Evolutionary conservation across 1,140 invertebrate species (phyloP).

Genomic region (Panagrolaimus sp.): DNA sequence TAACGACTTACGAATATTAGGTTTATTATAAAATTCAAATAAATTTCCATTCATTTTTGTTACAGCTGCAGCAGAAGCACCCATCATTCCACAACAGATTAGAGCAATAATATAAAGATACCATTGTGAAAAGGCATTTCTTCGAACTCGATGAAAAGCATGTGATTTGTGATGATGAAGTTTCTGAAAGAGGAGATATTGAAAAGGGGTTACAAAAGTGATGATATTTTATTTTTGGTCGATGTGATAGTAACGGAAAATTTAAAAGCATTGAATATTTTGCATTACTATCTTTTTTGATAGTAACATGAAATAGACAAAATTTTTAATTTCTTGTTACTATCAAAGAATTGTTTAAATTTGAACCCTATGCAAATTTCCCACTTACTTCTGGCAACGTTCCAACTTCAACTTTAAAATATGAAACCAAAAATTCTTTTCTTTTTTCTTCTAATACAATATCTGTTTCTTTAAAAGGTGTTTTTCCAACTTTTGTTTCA

Average conservation of each 20-base stretch:
- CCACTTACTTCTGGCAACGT: background rate
- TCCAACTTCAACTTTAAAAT: background rate
- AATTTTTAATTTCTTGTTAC: too few relatives aligned
- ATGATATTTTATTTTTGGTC: too few relatives aligned
- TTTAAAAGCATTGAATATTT: too few relatives aligned
- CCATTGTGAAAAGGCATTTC: background rate
- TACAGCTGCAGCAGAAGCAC: background rate
- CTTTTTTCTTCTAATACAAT: background rate
- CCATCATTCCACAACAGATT: background rate
- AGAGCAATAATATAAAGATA: background rate
- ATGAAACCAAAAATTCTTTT: constrained; percentile 1
- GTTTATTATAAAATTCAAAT: background rate
- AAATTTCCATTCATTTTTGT: background rate
- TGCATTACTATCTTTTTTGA: too few relatives aligned
- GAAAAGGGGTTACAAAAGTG: too few relatives aligned
- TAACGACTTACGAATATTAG: background rate
- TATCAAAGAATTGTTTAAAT: too few relatives aligned
- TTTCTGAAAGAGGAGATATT: background rate
- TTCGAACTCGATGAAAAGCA: background rate
- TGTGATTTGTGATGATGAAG: constrained; percentile 7
- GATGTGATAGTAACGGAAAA: too few relatives aligned
- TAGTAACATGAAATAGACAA: too few relatives aligned
- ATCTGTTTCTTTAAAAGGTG: background rate
- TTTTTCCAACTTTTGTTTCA: background rate
- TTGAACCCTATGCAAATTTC: background rate